A percentile compares a stretch with the other conserved stretches of the same genome.
These are phyloP conservation scores for Therioaphis trifolii DNA, from an alignment of 2,888 invertebrate species.

Conservation along the genomic window DNA sequence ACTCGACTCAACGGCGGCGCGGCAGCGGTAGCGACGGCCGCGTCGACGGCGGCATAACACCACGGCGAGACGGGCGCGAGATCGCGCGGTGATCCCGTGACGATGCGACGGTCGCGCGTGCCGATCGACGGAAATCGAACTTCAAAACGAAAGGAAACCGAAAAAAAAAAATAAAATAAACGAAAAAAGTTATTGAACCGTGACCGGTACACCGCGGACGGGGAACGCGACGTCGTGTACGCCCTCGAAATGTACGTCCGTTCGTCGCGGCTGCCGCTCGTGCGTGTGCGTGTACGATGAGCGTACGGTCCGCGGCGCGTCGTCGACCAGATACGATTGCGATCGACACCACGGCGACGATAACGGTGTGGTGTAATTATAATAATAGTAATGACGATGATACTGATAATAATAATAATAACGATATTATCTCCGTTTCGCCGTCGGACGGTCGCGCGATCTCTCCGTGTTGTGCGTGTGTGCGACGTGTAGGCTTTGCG, in stretches of 20 bases:
- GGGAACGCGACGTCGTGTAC: not conserved
- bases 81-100: not conserved
- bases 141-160: not conserved
- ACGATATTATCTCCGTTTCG: not conserved
- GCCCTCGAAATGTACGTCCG: not conserved
- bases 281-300: too few species aligned
- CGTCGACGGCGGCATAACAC: not conserved
- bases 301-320: too few species aligned
- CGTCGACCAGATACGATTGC: too few species aligned
- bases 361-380: too few species aligned
- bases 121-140: not conserved
- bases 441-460: not conserved
- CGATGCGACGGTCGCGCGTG: not conserved
- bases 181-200: too few species aligned
- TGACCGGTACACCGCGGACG: not conserved
- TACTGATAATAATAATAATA: not conserved
- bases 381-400: not conserved
- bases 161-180: not conserved
- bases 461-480: not conserved
- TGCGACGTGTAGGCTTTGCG: conserved; percentile 29
- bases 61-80: not conserved
- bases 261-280: too few species aligned
- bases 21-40: not conserved
- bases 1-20: conserved; percentile 18
- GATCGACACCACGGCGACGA: not conserved